Evolutionary conservation across 1,140 invertebrate genomes (phyloP).

Genomic region (Nymphalis io): DNA sequence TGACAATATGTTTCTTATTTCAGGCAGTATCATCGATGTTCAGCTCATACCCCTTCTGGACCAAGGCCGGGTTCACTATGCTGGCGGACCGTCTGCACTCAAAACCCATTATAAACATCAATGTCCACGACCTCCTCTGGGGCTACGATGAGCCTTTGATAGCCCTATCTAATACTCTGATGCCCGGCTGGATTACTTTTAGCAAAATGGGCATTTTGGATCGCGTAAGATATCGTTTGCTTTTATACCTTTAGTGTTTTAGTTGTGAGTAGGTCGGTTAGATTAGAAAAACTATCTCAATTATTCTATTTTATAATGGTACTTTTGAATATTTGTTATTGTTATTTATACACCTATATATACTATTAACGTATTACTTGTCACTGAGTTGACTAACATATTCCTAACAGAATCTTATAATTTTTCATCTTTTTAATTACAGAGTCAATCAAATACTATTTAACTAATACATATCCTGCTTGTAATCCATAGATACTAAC

Average conservation of each 20-base stretch:
- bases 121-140: constrained; percentile 89
- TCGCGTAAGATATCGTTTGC: constrained; percentile 81
- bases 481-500: no score
- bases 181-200: constrained; percentile 88
- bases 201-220: constrained; percentile 87
- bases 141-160: constrained; percentile 91
- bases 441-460: no score
- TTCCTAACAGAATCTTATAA: no score
- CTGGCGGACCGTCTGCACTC: constrained; percentile 82
- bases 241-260: not conserved
- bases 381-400: no score
- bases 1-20: constrained; percentile 42
- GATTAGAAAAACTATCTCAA: no score
- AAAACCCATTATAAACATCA: constrained; percentile 85
- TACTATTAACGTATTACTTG: no score
- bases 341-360: no score
- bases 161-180: constrained; percentile 83
- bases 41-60: constrained; percentile 77
- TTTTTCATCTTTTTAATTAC: no score
- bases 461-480: no score
- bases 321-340: no score
- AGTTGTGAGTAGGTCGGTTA: no score
- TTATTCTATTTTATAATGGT: no score
- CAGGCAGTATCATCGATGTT: constrained; percentile 83
- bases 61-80: constrained; percentile 83